These are phyloP conservation scores for Phoebastria nigripes DNA, from an alignment of 2,797 vertebrate genomes.

Conservation along the genomic window DNA sequence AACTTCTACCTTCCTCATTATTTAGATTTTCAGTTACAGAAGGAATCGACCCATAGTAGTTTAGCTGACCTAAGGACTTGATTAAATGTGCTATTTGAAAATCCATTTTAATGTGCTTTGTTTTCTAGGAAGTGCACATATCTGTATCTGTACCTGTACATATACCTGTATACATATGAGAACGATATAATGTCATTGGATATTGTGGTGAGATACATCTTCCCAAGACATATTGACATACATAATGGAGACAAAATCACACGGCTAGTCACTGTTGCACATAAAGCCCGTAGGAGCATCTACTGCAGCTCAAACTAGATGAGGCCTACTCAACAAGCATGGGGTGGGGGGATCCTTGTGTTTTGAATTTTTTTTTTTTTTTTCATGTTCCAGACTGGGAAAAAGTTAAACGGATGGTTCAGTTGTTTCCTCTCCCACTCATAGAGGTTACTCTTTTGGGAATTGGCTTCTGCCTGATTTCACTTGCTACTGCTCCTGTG, in stretches of 20 bases:
- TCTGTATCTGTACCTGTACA: background rate
- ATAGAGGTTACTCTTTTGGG: background rate
- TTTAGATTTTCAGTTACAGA: background rate
- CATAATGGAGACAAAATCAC: background rate
- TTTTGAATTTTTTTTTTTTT: background rate
- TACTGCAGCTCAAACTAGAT: background rate
- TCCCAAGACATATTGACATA: background rate
- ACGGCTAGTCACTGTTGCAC: background rate
- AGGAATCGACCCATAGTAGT: background rate
- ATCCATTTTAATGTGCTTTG: background rate
- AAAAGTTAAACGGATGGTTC: background rate
- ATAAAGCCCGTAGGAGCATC: background rate
- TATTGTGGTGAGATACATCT: background rate
- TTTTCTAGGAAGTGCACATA: background rate
- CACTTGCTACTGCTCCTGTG: background rate
- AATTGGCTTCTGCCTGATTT: background rate
- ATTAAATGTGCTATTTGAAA: background rate
- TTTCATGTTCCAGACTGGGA: background rate
- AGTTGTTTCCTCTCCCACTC: background rate
- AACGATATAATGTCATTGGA: background rate
- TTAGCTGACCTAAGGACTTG: background rate
- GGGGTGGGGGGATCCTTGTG: background rate
- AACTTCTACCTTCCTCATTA: background rate
- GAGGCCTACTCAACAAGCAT: background rate
- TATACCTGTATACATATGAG: background rate